These are phyloP conservation scores for Catocala fraxini DNA, from an alignment of 2,888 invertebrate genomes.

Conservation along the genomic window DNA sequence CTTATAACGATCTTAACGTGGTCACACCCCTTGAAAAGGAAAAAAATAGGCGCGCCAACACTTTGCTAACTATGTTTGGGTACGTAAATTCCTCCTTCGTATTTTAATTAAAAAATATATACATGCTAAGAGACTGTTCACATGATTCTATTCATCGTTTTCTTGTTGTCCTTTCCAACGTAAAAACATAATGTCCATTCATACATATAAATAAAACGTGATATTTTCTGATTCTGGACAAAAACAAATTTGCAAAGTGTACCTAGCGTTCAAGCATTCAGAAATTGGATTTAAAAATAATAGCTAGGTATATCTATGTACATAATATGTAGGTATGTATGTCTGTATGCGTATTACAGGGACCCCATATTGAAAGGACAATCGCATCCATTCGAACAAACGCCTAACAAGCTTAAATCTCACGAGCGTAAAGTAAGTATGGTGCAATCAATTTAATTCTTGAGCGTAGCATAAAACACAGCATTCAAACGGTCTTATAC, in stretches of 20 bases:
- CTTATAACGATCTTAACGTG: slow-evolving; percentile 86
- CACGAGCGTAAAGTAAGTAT: slow-evolving; percentile 44
- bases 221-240: no score
- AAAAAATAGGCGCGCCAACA: slow-evolving; percentile 60
- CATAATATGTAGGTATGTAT: no score
- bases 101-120: neutral
- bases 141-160: no score
- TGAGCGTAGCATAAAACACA: no score
- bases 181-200: no score
- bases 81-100: slow-evolving; percentile 32
- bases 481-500: no score
- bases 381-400: slow-evolving; percentile 67
- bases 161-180: no score
- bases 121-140: neutral
- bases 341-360: slow-evolving; percentile 52
- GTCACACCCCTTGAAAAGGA: slow-evolving; percentile 73
- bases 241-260: no score
- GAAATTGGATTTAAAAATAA: no score
- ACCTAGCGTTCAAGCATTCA: no score
- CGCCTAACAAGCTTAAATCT: slow-evolving; percentile 37
- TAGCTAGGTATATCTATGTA: no score
- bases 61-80: slow-evolving; percentile 68
- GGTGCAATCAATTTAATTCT: neutral
- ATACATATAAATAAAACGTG: no score
- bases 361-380: slow-evolving; percentile 74